Conservation (phyloP, 2,113 vertebrate genomes). For the Gasterosteus nipponicus region DNA sequence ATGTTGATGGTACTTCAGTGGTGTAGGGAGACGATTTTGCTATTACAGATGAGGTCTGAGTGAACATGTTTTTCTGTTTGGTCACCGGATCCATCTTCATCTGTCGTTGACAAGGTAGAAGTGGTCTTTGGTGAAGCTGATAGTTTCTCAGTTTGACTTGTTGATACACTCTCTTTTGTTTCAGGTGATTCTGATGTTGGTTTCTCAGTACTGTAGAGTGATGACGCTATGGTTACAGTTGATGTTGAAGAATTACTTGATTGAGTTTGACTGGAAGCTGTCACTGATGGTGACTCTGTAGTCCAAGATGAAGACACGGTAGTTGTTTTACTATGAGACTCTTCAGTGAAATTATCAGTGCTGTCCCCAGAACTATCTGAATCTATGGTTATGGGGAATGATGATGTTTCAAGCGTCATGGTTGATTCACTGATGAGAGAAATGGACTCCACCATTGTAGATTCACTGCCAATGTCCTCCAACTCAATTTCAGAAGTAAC, state of each 20-base stretch:
- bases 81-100: conserved; percentile 22
- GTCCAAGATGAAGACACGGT: no score
- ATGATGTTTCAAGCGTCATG: neutral
- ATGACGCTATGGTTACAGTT: no score
- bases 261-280: no score
- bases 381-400: neutral
- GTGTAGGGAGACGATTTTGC: neutral
- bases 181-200: neutral
- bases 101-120: neutral
- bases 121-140: no score
- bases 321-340: no score
- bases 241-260: no score
- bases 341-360: no score
- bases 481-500: no score
- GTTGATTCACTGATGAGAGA: neutral
- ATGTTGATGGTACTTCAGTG: neutral
- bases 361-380: conserved; percentile 18
- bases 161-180: neutral
- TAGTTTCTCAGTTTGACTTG: no score
- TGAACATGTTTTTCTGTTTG: neutral
- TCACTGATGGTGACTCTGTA: no score
- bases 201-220: neutral
- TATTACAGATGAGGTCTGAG: neutral
- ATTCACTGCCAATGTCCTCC: no score
- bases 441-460: neutral